These are phyloP conservation scores for Idris sp. DNA, from an alignment of 1,140 invertebrate genomes.

Conservation along the genomic window DNA sequence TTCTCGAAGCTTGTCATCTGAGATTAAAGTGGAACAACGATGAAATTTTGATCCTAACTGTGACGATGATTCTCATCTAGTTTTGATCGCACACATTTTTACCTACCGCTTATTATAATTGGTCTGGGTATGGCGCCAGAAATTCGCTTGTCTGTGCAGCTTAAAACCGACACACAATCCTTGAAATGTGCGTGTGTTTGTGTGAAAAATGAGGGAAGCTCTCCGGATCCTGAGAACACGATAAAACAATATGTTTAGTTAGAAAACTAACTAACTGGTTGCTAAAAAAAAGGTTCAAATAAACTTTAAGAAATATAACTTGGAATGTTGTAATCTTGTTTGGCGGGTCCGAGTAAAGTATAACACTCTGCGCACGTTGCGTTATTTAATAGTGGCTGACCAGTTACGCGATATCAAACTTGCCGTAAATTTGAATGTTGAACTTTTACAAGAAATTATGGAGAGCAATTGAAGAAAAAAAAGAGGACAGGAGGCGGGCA, in stretches of 20 bases:
- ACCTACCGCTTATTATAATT: conserved; percentile 68
- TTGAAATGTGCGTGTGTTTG: conserved; percentile 24
- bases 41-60: too few species aligned
- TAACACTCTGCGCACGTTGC: conserved; percentile 57
- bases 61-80: too few species aligned
- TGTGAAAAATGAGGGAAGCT: conserved; percentile 57
- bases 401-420: conserved; percentile 61
- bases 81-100: conserved; percentile 62
- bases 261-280: too few species aligned
- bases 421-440: conserved; percentile 37
- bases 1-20: too few species aligned
- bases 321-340: conserved; percentile 52
- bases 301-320: conserved; percentile 42
- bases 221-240: too few species aligned
- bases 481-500: neutral
- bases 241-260: too few species aligned
- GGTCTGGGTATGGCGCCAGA: conserved; percentile 65
- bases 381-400: conserved; percentile 58
- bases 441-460: conserved; percentile 33
- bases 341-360: conserved; percentile 42
- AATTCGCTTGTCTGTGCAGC: conserved; percentile 37
- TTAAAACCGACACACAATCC: conserved; percentile 40
- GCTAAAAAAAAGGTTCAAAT: conserved; percentile 36
- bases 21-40: too few species aligned
- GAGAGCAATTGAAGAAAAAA: neutral